phyloP scores from a whole-genome alignment of 2,113 vertebrate genomes.

The Macquaria australasica region DNA sequence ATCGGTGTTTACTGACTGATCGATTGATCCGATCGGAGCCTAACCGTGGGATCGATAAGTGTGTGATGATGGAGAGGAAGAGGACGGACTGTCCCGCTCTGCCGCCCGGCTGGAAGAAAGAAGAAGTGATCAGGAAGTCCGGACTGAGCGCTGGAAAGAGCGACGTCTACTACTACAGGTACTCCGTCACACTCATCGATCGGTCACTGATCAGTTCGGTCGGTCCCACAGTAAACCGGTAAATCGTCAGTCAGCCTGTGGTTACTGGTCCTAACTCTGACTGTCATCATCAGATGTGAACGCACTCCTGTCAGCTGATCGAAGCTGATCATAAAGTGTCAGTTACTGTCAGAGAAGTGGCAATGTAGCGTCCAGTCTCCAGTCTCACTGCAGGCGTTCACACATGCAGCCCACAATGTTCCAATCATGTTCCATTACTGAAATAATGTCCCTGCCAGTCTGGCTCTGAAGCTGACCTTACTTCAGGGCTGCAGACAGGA shows the following conservation, averaged over 20 bases:
- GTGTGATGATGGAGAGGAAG: slow-evolving; percentile 74
- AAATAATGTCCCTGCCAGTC: neutral
- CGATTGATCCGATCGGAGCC: neutral
- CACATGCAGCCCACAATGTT: too few species aligned
- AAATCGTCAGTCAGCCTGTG: neutral
- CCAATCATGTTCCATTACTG: too few species aligned
- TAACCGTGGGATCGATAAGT: neutral
- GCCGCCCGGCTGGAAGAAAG: slow-evolving; percentile 80
- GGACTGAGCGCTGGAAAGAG: slow-evolving; percentile 81
- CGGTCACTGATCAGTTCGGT: neutral
- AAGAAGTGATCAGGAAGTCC: slow-evolving; percentile 83
- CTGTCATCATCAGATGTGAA: neutral
- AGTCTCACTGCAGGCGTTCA: too few species aligned
- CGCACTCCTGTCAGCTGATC: too few species aligned
- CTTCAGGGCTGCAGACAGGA: neutral
- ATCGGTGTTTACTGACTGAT: neutral
- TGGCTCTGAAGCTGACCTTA: neutral
- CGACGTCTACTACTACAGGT: slow-evolving; percentile 83
- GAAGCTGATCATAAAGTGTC: neutral
- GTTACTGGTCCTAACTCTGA: accelerated
- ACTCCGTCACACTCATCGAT: slow-evolving; percentile 31
- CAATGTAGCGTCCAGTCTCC: neutral
- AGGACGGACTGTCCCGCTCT: slow-evolving; percentile 77
- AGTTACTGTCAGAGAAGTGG: neutral
- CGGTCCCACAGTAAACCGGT: too few species aligned